Conservation (phyloP, 2,888 invertebrate species). For the Trichopoda pennipes region DNA sequence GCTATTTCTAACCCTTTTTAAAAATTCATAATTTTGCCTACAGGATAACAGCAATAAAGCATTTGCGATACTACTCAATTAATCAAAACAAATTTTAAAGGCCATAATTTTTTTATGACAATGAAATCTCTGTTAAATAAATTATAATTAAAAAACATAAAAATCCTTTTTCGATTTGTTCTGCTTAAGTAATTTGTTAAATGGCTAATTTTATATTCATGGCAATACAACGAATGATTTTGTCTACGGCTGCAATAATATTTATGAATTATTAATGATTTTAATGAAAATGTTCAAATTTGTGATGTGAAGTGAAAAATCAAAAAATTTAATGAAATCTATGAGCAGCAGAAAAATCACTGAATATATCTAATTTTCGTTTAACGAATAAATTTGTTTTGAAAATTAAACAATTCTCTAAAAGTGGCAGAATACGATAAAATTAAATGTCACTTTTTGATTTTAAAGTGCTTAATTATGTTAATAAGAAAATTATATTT, state of each 20-base stretch:
- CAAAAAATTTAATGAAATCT: neutral
- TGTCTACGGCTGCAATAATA: slow-evolving; percentile 10
- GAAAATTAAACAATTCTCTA: no score
- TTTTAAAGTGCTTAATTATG: no score
- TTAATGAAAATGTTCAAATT: neutral
- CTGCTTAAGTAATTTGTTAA: neutral
- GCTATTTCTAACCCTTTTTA: no score
- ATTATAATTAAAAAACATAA: slow-evolving; percentile 2
- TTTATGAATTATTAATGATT: slow-evolving; percentile 25
- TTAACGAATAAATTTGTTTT: no score
- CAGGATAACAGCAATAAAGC: no score
- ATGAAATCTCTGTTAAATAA: slow-evolving; percentile 8
- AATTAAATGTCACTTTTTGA: no score
- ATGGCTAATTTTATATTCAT: slow-evolving; percentile 19
- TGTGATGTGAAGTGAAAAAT: neutral
- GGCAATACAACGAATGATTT: neutral
- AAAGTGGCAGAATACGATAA: no score
- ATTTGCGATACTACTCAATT: no score
- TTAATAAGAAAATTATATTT: no score
- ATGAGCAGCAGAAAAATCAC: no score
- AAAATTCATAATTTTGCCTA: no score
- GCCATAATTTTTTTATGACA: slow-evolving; percentile 16
- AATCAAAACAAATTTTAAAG: neutral
- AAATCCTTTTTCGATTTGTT: slow-evolving; percentile 18
- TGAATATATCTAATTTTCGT: no score